Percentiles rank a stretch among this genome's conserved stretches.
phyloP scores from a whole-genome alignment of 2,113 vertebrate genomes.

The Sphyrna mokarran region DNA sequence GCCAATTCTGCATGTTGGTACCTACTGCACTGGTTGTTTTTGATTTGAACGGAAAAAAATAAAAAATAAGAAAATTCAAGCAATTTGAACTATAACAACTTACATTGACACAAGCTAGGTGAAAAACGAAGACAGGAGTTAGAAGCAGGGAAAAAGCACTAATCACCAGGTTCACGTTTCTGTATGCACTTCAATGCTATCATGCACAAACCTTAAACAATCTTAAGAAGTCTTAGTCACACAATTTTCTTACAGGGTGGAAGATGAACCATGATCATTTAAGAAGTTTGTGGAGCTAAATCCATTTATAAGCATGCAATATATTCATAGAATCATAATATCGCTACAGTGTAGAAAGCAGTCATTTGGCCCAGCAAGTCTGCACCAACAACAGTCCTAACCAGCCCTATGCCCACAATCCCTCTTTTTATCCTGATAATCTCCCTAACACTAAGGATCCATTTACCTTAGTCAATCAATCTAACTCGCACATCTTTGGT shows the following conservation, averaged over 20 bases:
- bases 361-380: too few relatives aligned
- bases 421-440: too few relatives aligned
- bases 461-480: too few relatives aligned
- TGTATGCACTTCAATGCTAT: not conserved
- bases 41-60: not conserved
- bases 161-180: not conserved
- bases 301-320: not conserved
- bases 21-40: not conserved
- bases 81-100: not conserved
- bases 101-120: not conserved
- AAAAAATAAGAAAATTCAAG: not conserved
- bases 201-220: not conserved
- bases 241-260: not conserved
- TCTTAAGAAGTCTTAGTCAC: not conserved
- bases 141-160: not conserved
- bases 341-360: too few relatives aligned
- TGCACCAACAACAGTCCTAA: too few relatives aligned
- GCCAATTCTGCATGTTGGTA: not conserved
- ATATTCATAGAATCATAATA: not conserved
- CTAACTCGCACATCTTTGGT: too few relatives aligned
- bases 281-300: not conserved
- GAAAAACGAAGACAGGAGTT: not conserved
- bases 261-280: not conserved
- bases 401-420: too few relatives aligned
- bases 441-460: too few relatives aligned